Percentiles rank a stretch among this genome's conserved stretches.
Conservation (phyloP, 2,888 invertebrate genomes). For the Tupiocoris notatus region DNA sequence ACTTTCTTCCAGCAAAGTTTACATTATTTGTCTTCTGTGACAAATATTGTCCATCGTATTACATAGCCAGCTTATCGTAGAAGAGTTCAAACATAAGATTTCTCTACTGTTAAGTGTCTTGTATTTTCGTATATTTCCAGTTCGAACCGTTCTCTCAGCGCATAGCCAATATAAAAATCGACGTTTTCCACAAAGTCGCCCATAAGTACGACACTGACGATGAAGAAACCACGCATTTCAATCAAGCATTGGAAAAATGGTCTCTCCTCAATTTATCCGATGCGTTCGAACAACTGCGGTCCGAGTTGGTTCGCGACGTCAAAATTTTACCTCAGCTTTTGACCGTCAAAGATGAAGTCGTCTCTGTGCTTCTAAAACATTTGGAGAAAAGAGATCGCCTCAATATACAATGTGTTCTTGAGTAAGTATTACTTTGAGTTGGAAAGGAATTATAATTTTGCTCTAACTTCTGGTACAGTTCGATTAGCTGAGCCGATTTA, state of each 20-base stretch:
- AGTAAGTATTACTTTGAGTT: conserved; percentile 63
- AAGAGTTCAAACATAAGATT: too few relatives aligned
- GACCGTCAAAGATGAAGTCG: conserved; percentile 73
- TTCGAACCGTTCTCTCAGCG: conserved; percentile 86
- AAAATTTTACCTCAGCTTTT: conserved; percentile 79
- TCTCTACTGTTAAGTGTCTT: not conserved
- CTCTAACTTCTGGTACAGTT: not conserved
- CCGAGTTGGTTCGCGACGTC: conserved; percentile 70
- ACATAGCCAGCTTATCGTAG: not conserved
- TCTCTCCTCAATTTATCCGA: conserved; percentile 81
- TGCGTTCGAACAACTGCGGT: conserved; percentile 73
- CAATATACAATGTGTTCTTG: conserved; percentile 77
- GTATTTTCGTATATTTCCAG: conserved; percentile 58
- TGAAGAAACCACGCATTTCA: conserved; percentile 72
- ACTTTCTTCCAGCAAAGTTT: too few relatives aligned
- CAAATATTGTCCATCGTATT: not conserved
- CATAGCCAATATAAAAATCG: conserved; percentile 79
- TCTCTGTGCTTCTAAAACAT: conserved; percentile 70
- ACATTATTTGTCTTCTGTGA: too few relatives aligned
- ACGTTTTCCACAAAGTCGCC: conserved; percentile 80
- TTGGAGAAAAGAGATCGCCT: conserved; percentile 69
- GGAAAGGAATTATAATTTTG: not conserved
- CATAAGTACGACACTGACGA: conserved; percentile 67
- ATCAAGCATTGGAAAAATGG: conserved; percentile 84
- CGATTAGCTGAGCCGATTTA: too few relatives aligned